Base-by-base conservation (phyloP, 2,113 vertebrate genomes). In the Synchiropus splendidus region DNA sequence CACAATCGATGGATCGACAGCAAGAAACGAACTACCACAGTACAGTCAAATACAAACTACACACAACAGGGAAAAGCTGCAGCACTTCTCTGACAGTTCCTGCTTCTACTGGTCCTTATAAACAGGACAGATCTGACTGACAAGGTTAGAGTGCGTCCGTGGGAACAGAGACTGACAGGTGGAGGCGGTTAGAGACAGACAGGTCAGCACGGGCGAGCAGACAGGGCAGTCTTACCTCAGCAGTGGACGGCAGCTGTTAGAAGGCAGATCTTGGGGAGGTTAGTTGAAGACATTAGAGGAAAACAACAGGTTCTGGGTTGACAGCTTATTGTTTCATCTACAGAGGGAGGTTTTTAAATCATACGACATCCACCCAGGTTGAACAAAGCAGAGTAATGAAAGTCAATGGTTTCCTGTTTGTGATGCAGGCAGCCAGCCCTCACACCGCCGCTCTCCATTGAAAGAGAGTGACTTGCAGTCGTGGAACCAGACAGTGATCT, bases 101-200 rank as follows among this genome's bases (percentile, higher is more conserved):
- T 37, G 36, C 36, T 37, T 13, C 16, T 16, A 16, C 6, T 27
- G 4, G 21, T 27, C 21, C 21, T 27, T 5, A 5, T 4, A 27
- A 27, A 27, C 21, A 27, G 21, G 21, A 27, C 21, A 27, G 4
- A 5, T 27, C 8, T 27, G 21, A 27, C 8, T 27, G 21, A 27
- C 21, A 27, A 27, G 21, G 21, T 27, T 27, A 58, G 42, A 45
- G 33, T 34, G 39, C 50, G 57, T 35, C 31, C 50, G 54, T 39
- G 78, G 81, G 83, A 85, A 86, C 75, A 80, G 81, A 77, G 73
- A 63, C 60, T 61, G 21, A 64, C 47, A 36, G 55, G 38, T 18
- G 36, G 34, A 48, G 48, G 42, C 13, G 34, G 31, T 48, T 31
- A 36, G 34, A 27, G 42, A 59, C 47, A 72, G 58, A 72, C 52